phyloP scores from a whole-genome alignment of 2,888 invertebrate genomes.

The Lobophora halterata region DNA sequence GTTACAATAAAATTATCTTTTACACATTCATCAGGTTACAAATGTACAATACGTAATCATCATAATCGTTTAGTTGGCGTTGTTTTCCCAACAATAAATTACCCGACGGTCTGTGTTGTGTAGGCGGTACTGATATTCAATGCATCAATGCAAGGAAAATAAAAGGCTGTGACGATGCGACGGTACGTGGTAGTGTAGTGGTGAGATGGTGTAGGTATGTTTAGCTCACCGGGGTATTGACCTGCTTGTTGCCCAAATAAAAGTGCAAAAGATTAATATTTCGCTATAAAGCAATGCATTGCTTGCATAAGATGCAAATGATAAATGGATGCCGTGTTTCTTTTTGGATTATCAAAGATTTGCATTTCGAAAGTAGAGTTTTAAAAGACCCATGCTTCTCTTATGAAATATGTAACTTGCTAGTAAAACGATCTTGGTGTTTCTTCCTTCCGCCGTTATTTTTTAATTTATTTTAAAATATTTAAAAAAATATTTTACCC shows the following conservation, averaged over 20 bases:
- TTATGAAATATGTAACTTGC: no score
- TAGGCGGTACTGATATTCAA: slow-evolving; percentile 9
- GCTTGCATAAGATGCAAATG: no score
- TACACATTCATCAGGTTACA: background rate
- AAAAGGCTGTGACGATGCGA: slow-evolving; percentile 4
- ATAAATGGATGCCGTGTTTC: no score
- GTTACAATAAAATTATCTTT: slow-evolving; percentile 2
- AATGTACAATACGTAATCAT: background rate
- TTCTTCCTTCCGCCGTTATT: no score
- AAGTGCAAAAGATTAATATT: slow-evolving; percentile 6
- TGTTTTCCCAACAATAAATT: slow-evolving; percentile 2
- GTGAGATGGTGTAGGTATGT: no score
- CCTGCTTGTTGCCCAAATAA: slow-evolving; percentile 9
- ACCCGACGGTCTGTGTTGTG: background rate
- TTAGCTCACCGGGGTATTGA: slow-evolving; percentile 3
- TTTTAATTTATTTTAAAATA: no score
- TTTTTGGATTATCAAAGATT: no score
- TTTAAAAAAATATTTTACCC: no score
- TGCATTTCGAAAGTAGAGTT: no score
- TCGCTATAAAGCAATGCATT: background rate
- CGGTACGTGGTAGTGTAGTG: slow-evolving; percentile 7
- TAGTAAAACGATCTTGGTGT: no score
- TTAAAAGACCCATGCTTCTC: no score
- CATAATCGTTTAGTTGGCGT: background rate
- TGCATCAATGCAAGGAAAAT: slow-evolving; percentile 5